These are phyloP conservation scores for Heliocidaris tuberculata DNA, from an alignment of 35 echinoderm and acorn worm genomes.

Conservation along the genomic window DNA sequence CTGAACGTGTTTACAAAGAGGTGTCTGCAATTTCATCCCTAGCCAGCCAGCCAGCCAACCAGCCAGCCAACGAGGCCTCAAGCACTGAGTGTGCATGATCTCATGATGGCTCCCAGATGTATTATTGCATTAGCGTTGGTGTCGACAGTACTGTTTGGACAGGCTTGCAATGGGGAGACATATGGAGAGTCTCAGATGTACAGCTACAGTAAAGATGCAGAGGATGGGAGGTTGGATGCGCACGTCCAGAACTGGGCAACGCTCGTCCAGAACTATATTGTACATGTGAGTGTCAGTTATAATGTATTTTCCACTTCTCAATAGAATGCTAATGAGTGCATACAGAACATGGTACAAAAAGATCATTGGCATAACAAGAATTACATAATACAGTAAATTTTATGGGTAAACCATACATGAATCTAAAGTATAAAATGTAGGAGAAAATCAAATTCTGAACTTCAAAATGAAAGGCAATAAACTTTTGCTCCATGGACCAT, in stretches of 20 bases:
- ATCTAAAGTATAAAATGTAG: neutral
- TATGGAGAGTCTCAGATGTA: slow-evolving; percentile 13
- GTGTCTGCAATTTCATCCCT: neutral
- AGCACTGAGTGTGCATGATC: neutral
- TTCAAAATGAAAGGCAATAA: neutral
- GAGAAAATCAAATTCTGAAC: neutral
- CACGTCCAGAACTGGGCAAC: slow-evolving; percentile 98
- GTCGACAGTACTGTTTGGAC: neutral
- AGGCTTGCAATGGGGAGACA: neutral
- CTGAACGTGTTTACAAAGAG: neutral
- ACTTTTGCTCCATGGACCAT: neutral
- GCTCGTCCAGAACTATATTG: slow-evolving; percentile 89
- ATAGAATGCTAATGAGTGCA: neutral
- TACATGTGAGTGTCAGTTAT: slow-evolving; percentile 63
- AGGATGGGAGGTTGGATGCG: slow-evolving; percentile 55
- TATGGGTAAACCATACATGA: neutral
- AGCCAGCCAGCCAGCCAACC: neutral
- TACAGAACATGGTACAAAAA: neutral
- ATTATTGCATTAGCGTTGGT: neutral
- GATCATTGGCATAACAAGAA: neutral
- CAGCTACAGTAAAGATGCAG: slow-evolving; percentile 28
- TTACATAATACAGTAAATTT: neutral
- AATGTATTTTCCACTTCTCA: neutral
- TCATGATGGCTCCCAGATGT: neutral
- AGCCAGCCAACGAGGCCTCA: neutral